Percentiles rank a stretch among this genome's conserved stretches.
Evolutionary conservation across 2,113 vertebrate species (phyloP).

Genomic region (Limanda limanda): DNA sequence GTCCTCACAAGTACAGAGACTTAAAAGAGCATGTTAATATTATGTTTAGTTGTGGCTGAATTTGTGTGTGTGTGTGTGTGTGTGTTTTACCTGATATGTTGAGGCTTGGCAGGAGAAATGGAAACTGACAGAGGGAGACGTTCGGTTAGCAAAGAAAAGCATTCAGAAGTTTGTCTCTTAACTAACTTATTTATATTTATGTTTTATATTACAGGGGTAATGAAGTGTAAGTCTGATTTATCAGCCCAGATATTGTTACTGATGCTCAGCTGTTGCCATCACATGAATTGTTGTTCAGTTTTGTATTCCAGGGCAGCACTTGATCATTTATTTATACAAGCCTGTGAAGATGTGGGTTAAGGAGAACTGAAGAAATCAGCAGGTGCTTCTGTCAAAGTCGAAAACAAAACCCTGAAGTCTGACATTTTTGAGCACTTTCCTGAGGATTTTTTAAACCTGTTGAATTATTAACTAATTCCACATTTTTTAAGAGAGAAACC

Average conservation of each 20-base stretch:
- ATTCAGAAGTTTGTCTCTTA: background rate
- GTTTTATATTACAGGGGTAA: background rate
- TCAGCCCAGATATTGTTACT: background rate
- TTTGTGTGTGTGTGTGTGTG: conserved; percentile 3
- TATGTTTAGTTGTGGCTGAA: conserved; percentile 15
- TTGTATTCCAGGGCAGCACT: background rate
- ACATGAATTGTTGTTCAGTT: background rate
- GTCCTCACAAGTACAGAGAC: conserved; percentile 6
- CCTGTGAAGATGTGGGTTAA: conserved; percentile 1
- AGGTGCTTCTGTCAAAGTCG: conserved; percentile 37
- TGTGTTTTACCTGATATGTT: conserved; percentile 76
- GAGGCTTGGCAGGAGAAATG: conserved; percentile 79
- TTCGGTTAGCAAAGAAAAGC: conserved; percentile 11
- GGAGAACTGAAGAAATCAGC: conserved; percentile 29
- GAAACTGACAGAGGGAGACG: conserved; percentile 44
- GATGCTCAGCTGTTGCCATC: background rate
- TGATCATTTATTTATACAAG: background rate
- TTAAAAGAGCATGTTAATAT: conserved; percentile 22
- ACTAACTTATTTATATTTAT: background rate
- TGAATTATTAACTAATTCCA: background rate
- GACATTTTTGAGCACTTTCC: background rate
- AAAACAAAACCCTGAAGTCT: conserved; percentile 11
- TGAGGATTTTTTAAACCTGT: background rate
- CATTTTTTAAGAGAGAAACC: background rate
- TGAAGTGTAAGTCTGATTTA: background rate